Conservation (phyloP, 2,113 vertebrate genomes). For the Mobula hypostoma region DNA sequence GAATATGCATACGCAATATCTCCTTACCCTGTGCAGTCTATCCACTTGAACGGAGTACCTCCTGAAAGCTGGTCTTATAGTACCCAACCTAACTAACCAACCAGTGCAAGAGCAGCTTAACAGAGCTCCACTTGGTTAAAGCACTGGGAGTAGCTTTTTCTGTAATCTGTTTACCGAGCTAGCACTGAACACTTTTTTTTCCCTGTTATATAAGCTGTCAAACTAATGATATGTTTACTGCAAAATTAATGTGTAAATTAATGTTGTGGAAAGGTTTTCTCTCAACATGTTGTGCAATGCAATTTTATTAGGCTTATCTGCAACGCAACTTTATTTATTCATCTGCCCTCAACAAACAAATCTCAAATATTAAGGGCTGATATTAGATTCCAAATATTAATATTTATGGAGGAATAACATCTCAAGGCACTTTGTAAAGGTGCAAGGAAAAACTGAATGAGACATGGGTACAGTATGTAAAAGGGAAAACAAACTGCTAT, state of each 20-base stretch:
- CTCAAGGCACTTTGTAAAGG: background rate
- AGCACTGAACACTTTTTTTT: background rate
- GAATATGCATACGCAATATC: background rate
- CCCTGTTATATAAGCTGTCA: background rate
- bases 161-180: background rate
- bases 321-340: background rate
- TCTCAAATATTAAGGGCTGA: background rate
- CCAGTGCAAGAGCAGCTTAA: background rate
- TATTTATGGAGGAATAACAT: background rate
- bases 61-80: background rate
- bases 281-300: background rate
- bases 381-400: too few relatives aligned
- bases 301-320: conserved; percentile 11
- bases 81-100: background rate
- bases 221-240: conserved; percentile 17
- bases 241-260: conserved; percentile 9
- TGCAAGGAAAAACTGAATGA: background rate
- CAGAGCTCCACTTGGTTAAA: background rate
- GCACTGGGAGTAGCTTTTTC: background rate
- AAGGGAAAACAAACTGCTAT: background rate
- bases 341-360: background rate
- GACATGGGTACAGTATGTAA: background rate
- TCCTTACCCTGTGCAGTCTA: background rate
- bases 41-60: background rate
- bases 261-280: background rate